Percentiles rank a stretch among this genome's conserved stretches.
Conservation (phyloP, 2,888 invertebrate species). For the Andrena praecox region DNA sequence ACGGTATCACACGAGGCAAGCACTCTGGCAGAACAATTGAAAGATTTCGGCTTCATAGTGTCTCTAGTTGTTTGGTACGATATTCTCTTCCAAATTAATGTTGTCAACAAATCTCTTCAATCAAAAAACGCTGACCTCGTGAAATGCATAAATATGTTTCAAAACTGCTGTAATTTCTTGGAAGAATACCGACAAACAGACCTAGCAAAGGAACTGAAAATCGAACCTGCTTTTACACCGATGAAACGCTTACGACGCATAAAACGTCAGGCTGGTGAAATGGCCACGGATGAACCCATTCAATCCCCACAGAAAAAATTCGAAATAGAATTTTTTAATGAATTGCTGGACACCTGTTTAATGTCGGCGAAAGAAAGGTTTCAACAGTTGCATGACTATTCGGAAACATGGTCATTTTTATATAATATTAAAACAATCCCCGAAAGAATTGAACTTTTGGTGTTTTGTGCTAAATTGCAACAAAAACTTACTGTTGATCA, state of each 20-base stretch:
- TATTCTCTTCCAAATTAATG: slow-evolving; percentile 73
- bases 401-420: background rate
- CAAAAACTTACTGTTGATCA: background rate
- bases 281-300: background rate
- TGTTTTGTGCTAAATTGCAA: background rate
- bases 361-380: background rate
- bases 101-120: background rate
- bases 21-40: slow-evolving; percentile 29
- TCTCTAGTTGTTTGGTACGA: slow-evolving; percentile 78
- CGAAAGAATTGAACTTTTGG: background rate
- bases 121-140: background rate
- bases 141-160: background rate
- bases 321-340: background rate
- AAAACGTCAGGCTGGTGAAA: background rate
- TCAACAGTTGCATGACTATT: background rate
- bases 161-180: background rate
- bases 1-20: background rate
- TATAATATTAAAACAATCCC: background rate
- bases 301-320: background rate
- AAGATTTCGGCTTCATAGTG: slow-evolving; percentile 74
- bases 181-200: background rate
- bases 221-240: background rate
- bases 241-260: background rate
- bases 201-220: background rate
- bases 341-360: background rate